phyloP scores from a whole-genome alignment of 1,140 invertebrate genomes.

The Aphelinus certus region DNA sequence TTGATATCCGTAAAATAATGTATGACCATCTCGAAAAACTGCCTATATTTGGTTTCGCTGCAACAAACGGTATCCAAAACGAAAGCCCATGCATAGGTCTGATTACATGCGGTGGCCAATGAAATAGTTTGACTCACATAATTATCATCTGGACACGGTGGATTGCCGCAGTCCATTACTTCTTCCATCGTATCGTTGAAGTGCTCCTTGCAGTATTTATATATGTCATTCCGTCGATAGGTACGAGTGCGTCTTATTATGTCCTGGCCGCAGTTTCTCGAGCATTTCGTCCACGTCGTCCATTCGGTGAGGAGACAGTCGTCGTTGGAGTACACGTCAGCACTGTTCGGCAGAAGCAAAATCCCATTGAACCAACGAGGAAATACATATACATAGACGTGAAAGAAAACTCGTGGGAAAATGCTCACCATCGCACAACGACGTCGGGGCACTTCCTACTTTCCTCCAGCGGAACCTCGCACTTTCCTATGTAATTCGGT shows the following conservation, averaged over 20 bases:
- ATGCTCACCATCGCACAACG: too few relatives aligned
- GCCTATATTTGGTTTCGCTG: too few relatives aligned
- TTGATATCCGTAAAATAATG: too few relatives aligned
- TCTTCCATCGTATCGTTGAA: slow-evolving; percentile 43
- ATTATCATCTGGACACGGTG: slow-evolving; percentile 50
- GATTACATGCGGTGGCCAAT: neutral
- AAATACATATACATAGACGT: too few relatives aligned
- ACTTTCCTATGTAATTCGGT: slow-evolving; percentile 67
- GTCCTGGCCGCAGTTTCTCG: slow-evolving; percentile 81
- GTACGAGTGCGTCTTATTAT: slow-evolving; percentile 72
- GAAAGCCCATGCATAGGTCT: too few relatives aligned
- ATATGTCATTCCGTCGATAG: slow-evolving; percentile 47
- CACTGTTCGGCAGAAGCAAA: too few relatives aligned
- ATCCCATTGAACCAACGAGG: too few relatives aligned
- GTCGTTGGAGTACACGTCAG: neutral
- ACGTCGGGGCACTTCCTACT: slow-evolving; percentile 59
- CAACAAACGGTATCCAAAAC: too few relatives aligned
- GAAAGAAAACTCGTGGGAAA: too few relatives aligned
- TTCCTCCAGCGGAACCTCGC: slow-evolving; percentile 66
- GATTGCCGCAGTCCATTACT: slow-evolving; percentile 52
- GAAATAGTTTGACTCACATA: slow-evolving; percentile 8
- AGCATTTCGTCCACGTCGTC: slow-evolving; percentile 82
- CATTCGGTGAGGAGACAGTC: slow-evolving; percentile 76
- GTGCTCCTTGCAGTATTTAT: slow-evolving; percentile 49
- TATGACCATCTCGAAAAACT: too few relatives aligned